Evolutionary conservation across 2,113 vertebrate species (phyloP).

Genomic region (Noturus placidus): DNA sequence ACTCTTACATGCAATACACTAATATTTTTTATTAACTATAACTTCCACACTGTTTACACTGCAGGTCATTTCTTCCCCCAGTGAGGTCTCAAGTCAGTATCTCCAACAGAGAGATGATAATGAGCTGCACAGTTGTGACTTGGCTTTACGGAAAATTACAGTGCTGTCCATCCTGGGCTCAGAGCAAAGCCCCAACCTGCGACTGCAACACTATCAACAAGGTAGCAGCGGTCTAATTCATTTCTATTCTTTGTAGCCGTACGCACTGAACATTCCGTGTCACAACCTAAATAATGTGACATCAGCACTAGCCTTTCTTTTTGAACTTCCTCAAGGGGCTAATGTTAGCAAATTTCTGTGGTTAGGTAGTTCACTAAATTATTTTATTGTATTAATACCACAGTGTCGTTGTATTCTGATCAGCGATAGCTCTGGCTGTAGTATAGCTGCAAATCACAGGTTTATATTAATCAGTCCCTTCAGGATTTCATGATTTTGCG

Average conservation of each 20-base stretch:
- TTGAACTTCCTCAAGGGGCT: not conserved
- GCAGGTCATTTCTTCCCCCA: constrained; percentile 73
- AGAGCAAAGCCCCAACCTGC: constrained; percentile 58
- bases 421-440: not conserved
- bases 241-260: not conserved
- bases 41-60: constrained; percentile 28
- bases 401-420: not conserved
- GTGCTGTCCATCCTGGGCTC: constrained; percentile 66
- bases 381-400: not conserved
- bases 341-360: not conserved
- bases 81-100: constrained; percentile 63
- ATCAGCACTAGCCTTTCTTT: not conserved
- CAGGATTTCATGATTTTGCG: too few species aligned
- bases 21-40: too few species aligned
- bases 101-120: constrained; percentile 70
- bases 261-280: not conserved
- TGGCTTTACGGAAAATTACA: constrained; percentile 70
- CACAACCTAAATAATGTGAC: not conserved
- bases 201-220: constrained; percentile 67
- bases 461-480: not conserved
- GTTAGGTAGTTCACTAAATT: not conserved
- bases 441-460: not conserved
- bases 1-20: not conserved
- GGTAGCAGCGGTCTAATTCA: constrained; percentile 53
- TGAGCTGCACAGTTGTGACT: constrained; percentile 65